A percentile compares a stretch with the other conserved stretches of the same genome.
phyloP scores from a whole-genome alignment of 2,888 invertebrate genomes.

The Deroplatys truncata region DNA sequence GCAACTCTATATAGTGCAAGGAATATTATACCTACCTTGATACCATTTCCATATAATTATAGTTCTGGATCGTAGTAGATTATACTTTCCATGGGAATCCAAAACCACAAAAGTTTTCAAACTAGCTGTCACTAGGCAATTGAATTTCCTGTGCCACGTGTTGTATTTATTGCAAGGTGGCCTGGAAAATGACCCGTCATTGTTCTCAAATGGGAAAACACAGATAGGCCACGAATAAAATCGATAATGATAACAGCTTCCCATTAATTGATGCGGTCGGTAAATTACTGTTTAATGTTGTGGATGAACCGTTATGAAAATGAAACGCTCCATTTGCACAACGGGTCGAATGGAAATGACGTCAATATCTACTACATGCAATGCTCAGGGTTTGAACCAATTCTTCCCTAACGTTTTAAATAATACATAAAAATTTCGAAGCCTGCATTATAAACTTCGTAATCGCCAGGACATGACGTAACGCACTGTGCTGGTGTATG shows the following conservation, averaged over 20 bases:
- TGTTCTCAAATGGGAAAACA: not conserved
- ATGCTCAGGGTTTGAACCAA: not conserved
- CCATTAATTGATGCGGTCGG: not conserved
- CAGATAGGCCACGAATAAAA: not conserved
- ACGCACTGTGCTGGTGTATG: too few relatives aligned
- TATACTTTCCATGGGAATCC: too few relatives aligned
- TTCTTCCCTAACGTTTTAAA: not conserved
- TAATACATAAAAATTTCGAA: too few relatives aligned
- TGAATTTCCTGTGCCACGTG: not conserved
- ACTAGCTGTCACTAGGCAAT: not conserved
- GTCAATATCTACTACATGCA: not conserved
- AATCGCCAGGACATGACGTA: too few relatives aligned
- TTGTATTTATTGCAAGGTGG: not conserved
- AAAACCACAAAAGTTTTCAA: not conserved
- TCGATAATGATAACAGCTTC: not conserved
- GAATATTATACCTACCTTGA: too few relatives aligned
- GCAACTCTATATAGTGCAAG: too few relatives aligned
- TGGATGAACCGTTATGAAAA: not conserved
- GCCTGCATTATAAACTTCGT: too few relatives aligned
- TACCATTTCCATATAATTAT: too few relatives aligned
- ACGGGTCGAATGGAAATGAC: not conserved
- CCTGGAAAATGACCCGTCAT: not conserved
- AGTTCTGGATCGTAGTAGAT: too few relatives aligned
- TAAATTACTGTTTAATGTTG: not conserved
- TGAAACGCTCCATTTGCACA: not conserved